Percentiles rank a stretch among this genome's conserved stretches.
Evolutionary conservation across 2,797 vertebrate species (phyloP).

Genomic region (Natrix natrix): DNA sequence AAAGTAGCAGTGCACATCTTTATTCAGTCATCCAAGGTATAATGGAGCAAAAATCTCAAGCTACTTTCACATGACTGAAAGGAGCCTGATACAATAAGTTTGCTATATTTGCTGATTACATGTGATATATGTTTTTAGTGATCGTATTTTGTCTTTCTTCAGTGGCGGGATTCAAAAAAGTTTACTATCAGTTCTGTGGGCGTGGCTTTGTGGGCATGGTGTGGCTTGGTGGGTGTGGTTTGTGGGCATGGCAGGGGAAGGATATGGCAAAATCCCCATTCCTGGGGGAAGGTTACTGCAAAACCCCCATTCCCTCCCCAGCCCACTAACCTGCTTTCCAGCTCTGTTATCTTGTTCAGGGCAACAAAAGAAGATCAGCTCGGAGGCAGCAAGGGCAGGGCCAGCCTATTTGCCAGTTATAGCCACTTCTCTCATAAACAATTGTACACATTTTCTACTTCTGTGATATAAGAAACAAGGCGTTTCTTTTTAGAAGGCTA

Average conservation of each 20-base stretch:
- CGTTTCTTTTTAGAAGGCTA: background rate
- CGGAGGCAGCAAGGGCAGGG: too few species aligned
- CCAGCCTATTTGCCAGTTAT: background rate
- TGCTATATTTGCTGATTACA: background rate
- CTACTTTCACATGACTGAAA: conserved; percentile 5
- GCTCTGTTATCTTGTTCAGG: too few species aligned
- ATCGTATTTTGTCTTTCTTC: background rate
- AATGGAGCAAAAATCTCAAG: background rate
- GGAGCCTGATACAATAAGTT: background rate
- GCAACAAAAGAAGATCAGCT: too few species aligned
- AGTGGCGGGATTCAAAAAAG: too few species aligned
- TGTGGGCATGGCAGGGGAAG: too few species aligned
- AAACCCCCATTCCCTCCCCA: too few species aligned
- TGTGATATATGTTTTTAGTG: background rate
- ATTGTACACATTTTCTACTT: background rate
- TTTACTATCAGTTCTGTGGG: too few species aligned
- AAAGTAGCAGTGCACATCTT: conserved; percentile 6
- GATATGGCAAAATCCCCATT: too few species aligned
- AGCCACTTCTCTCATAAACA: background rate
- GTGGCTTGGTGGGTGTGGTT: too few species aligned
- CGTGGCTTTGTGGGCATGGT: too few species aligned
- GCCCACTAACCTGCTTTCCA: too few species aligned
- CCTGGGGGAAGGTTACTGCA: too few species aligned
- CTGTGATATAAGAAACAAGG: background rate
- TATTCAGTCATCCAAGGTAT: conserved; percentile 16